Evolutionary conservation across 1,140 invertebrate species (phyloP), one percentile per base, ranked within the genome.

Genomic region (Stegodyphus dumicola): DNA sequence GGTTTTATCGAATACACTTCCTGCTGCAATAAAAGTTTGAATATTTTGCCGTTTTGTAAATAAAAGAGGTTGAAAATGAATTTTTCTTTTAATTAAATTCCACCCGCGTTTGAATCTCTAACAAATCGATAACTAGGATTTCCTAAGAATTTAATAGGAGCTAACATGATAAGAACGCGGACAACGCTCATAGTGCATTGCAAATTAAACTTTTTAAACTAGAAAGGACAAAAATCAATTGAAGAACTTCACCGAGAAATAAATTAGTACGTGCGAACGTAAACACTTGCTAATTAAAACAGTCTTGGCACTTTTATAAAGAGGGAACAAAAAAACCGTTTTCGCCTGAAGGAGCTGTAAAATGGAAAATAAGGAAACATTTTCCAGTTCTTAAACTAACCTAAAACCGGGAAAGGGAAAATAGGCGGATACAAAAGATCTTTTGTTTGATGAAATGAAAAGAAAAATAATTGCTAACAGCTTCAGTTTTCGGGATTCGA

Each of bases 381-480:
- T 52, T n/a, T 67, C 67, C 18, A 10, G 18, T 70, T 33, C 66
- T 60, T 74, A 75, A 83, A 83, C 81, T 84, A 84, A 69, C 81
- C 73, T 49, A 56, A 67, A 81, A 51, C 60, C 33, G 51, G 65
- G 48, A 76, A 84, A 84, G 48, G 73, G 51, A 70, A 84, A 84
- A 76, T 51, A 75, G 70, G 53, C n/a, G 51, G 48, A 53, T 75
- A 84, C 81, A 84, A 84, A 84, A 77, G 81, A 84, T 17, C 65
- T 76, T 84, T 84, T 77, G 60, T 84, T 76, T 84, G 70, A 11
- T 49, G 18, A 84, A 60, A 84, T 18, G n/a, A 69, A 54, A 76
- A 69, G 53, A 18, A 81, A 73, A 54, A 70, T 56, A 80, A 70
- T 17, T 17, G 49, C 7, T 48, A 69, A 84, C 76, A 84, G 60